These are phyloP conservation scores for Apus apus DNA, from an alignment of 2,113 vertebrate genomes.

Conservation along the genomic window DNA sequence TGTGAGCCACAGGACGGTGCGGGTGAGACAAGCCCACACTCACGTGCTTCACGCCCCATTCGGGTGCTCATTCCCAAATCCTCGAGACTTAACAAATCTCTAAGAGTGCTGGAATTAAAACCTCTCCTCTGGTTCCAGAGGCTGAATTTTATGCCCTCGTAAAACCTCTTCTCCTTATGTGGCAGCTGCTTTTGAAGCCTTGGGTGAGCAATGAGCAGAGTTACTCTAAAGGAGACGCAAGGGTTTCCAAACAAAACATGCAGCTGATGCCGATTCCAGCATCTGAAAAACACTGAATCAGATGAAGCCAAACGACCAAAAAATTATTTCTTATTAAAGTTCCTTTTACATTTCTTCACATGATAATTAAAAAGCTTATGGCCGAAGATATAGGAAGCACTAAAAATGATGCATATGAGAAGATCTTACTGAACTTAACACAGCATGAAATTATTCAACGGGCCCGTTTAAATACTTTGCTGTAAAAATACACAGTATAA, in stretches of 20 bases:
- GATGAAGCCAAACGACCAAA: background rate
- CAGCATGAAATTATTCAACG: slow-evolving; percentile 69
- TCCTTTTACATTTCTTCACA: background rate
- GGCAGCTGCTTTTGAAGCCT: background rate
- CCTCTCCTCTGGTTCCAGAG: background rate
- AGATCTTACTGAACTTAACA: slow-evolving; percentile 64
- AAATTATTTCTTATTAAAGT: slow-evolving; percentile 1
- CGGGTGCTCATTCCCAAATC: background rate
- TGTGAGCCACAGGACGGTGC: rapidly evolving
- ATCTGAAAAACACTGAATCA: background rate
- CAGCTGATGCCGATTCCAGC: background rate
- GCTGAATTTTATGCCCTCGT: background rate
- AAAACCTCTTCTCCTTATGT: rapidly evolving
- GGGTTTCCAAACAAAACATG: background rate
- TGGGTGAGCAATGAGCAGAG: background rate
- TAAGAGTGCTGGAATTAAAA: background rate
- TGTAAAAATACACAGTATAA: slow-evolving; percentile 63
- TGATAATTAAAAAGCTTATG: slow-evolving; percentile 69
- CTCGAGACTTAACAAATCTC: background rate
- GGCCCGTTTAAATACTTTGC: slow-evolving; percentile 53
- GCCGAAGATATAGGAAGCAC: slow-evolving; percentile 58
- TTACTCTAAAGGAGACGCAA: rapidly evolving
- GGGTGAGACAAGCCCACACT: rapidly evolving
- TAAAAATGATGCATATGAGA: slow-evolving; percentile 67
- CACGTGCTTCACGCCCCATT: rapidly evolving